These are phyloP conservation scores for Anthoptus insignis DNA, from an alignment of 2,888 invertebrate genomes.

Conservation along the genomic window DNA sequence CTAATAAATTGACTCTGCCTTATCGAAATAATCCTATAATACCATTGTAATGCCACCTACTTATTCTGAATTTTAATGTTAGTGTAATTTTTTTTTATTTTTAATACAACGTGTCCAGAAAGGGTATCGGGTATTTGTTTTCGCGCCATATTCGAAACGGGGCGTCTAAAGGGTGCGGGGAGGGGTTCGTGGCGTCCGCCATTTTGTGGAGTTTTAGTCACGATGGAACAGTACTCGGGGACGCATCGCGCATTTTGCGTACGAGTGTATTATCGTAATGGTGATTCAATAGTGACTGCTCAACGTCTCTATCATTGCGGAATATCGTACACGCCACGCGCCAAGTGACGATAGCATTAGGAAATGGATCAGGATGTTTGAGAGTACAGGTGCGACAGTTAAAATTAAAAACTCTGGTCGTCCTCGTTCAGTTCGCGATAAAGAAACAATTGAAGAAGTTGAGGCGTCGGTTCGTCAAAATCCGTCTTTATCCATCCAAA, in stretches of 20 bases:
- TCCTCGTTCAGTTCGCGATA: slow-evolving; percentile 19
- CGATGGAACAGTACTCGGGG: too few relatives aligned
- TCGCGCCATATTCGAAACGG: slow-evolving; percentile 30
- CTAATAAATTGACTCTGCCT: too few relatives aligned
- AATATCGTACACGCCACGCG: slow-evolving; percentile 4
- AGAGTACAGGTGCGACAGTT: slow-evolving; percentile 44
- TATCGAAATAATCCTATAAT: too few relatives aligned
- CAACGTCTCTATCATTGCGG: background rate
- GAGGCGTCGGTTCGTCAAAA: slow-evolving; percentile 47
- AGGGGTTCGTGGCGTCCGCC: too few relatives aligned
- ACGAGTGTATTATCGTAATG: slow-evolving; percentile 7
- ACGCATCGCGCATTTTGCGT: slow-evolving; percentile 5
- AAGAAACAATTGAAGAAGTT: slow-evolving; percentile 33
- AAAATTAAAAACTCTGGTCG: slow-evolving; percentile 43
- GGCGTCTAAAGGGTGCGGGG: background rate
- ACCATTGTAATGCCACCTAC: too few relatives aligned
- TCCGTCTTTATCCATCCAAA: slow-evolving; percentile 46
- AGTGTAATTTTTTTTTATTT: too few relatives aligned
- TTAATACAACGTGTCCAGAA: slow-evolving; percentile 6
- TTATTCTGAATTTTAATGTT: too few relatives aligned
- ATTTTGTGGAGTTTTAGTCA: too few relatives aligned
- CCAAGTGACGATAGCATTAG: slow-evolving; percentile 39
- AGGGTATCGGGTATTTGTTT: slow-evolving; percentile 33
- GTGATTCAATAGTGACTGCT: slow-evolving; percentile 1
- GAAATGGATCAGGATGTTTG: slow-evolving; percentile 45